Conservation (phyloP, 1,140 invertebrate species). For the Himalopsyche phryganea region DNA sequence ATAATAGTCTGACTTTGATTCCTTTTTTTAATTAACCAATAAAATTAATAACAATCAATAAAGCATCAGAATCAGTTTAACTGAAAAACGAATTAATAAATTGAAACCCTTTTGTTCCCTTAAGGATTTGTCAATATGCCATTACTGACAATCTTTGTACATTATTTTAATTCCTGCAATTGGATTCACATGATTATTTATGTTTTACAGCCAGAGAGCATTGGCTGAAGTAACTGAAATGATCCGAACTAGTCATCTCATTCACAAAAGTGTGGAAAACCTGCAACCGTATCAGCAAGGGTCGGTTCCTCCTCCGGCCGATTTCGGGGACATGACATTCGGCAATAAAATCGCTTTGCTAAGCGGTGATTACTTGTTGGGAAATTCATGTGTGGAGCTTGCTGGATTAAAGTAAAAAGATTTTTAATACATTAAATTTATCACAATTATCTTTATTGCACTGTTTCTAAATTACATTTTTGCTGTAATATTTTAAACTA, state of each 20-base stretch:
- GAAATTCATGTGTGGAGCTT: slow-evolving; percentile 83
- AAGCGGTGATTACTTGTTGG: slow-evolving; percentile 88
- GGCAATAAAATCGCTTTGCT: slow-evolving; percentile 94
- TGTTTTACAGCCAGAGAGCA: slow-evolving; percentile 78
- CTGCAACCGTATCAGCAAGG: slow-evolving; percentile 59
- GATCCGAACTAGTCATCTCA: slow-evolving; percentile 93
- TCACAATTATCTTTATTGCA: not conserved
- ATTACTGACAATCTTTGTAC: no score
- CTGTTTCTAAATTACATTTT: not conserved
- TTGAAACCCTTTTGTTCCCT: no score
- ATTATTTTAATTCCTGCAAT: no score
- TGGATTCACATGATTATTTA: no score
- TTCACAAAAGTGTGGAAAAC: slow-evolving; percentile 90
- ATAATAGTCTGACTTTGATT: no score
- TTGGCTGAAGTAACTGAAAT: slow-evolving; percentile 96
- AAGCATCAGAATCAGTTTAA: no score
- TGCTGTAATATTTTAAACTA: no score
- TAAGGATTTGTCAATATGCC: no score
- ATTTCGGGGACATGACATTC: slow-evolving; percentile 79
- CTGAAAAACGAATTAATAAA: no score
- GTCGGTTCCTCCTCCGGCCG: slow-evolving; percentile 44
- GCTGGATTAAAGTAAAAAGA: slow-evolving; percentile 67
- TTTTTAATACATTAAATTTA: not conserved
- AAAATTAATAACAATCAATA: no score
- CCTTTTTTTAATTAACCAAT: no score